Conservation (phyloP, 64 coral and sea anemone genomes). For the Montipora efflorescens region DNA sequence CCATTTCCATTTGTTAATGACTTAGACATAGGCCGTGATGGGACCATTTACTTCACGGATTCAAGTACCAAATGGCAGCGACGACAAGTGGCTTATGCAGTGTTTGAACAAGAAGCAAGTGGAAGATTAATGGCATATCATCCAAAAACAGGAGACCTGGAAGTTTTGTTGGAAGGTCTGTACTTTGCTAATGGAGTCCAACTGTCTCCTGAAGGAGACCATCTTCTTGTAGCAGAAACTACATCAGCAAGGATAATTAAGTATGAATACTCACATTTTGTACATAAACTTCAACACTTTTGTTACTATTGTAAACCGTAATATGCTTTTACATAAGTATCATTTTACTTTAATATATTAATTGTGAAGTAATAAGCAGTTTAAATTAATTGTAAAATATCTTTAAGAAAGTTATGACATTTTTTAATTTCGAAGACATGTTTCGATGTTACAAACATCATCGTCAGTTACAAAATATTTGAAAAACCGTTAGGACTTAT, state of each 20-base stretch:
- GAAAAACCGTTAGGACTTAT: no score
- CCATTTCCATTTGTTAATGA: constrained; percentile 83
- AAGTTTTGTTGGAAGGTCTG: constrained; percentile 73
- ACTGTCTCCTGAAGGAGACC: constrained; percentile 82
- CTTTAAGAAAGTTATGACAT: no score
- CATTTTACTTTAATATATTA: no score
- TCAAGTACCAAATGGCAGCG: constrained; percentile 87
- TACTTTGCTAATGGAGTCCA: constrained; percentile 95
- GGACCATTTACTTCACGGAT: constrained; percentile 93
- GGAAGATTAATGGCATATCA: constrained; percentile 83
- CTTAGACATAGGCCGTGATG: constrained; percentile 85
- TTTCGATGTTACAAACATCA: no score
- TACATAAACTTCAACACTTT: no score
- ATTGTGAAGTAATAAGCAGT: no score
- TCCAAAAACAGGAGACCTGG: constrained; percentile 82
- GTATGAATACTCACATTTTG: constrained; percentile 39
- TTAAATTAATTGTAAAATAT: no score
- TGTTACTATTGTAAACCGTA: background rate
- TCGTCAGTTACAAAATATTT: no score
- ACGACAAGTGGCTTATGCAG: constrained; percentile 24
- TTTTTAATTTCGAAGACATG: no score
- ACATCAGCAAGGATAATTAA: constrained; percentile 68
- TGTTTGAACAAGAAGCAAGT: constrained; percentile 76
- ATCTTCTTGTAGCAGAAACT: constrained; percentile 68
- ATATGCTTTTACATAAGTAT: no score